Evolutionary conservation across 2,113 vertebrate genomes (phyloP).

Genomic region (Vireo altiloquus): DNA sequence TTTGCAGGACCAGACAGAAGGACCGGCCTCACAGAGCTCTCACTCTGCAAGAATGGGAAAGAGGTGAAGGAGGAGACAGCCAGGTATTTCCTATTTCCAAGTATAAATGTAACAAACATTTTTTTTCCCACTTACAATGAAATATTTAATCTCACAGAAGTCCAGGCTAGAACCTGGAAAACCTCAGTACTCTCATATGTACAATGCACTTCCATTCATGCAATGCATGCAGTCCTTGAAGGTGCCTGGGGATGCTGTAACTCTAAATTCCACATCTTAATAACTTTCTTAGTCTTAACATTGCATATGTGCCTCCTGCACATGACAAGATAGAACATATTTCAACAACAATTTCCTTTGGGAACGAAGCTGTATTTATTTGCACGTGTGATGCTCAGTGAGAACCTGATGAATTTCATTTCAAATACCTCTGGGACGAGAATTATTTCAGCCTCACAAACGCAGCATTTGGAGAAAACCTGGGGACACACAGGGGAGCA

Average conservation of each 20-base stretch:
- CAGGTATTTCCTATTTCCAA: background rate
- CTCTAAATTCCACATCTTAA: background rate
- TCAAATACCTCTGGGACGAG: background rate
- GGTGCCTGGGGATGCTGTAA: background rate
- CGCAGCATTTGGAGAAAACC: background rate
- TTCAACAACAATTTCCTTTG: background rate
- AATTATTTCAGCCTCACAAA: background rate
- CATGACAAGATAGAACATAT: background rate
- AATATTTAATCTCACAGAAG: background rate
- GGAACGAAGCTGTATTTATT: background rate
- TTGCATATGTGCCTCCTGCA: background rate
- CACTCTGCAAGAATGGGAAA: background rate
- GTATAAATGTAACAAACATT: background rate
- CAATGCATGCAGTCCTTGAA: background rate
- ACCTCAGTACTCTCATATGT: background rate
- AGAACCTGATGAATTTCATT: background rate
- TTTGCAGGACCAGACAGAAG: conserved; percentile 9
- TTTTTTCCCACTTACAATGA: background rate
- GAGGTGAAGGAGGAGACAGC: background rate
- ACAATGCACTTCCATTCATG: background rate
- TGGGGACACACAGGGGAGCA: background rate
- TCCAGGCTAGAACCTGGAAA: background rate
- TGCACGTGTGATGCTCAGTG: background rate
- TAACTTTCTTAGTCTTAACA: background rate
- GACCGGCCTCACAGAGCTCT: background rate